A percentile compares a stretch with the other conserved stretches of the same genome.
Conservation (phyloP, 2,888 invertebrate species). For the Meta bourneti region DNA sequence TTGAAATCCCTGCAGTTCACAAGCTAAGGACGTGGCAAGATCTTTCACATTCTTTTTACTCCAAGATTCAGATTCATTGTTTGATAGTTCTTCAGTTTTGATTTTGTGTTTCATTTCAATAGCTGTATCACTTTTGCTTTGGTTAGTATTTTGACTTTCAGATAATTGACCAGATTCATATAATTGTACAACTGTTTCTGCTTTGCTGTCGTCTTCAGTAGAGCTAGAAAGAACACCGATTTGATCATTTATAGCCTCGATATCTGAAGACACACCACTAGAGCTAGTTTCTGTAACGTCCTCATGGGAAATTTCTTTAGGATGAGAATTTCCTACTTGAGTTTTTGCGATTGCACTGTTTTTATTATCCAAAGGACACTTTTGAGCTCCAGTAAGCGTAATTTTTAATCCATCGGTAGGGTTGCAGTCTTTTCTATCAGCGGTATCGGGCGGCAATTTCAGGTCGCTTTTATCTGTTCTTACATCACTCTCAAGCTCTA, state of each 20-base stretch:
- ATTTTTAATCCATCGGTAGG: constrained; percentile 64
- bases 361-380: constrained; percentile 52
- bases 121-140: constrained; percentile 39
- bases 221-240: constrained; percentile 41
- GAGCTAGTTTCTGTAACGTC: constrained; percentile 60
- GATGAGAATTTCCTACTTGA: constrained; percentile 6
- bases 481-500: not conserved
- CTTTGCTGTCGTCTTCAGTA: constrained; percentile 62
- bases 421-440: constrained; percentile 14
- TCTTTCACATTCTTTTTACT: constrained; percentile 49
- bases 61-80: constrained; percentile 27
- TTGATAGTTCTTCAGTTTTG: constrained; percentile 24
- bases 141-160: constrained; percentile 53
- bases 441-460: not conserved
- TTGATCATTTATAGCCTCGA: constrained; percentile 55
- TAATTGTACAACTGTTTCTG: constrained; percentile 43
- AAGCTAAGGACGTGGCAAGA: constrained; percentile 21
- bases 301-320: constrained; percentile 29
- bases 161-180: constrained; percentile 30
- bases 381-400: constrained; percentile 74
- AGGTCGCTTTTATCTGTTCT: not conserved
- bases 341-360: constrained; percentile 1
- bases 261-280: constrained; percentile 55
- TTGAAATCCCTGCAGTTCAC: constrained; percentile 40
- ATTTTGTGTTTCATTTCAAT: constrained; percentile 14